phyloP scores from a whole-genome alignment of 2,888 invertebrate genomes.

The Drosophila meridionalis region DNA sequence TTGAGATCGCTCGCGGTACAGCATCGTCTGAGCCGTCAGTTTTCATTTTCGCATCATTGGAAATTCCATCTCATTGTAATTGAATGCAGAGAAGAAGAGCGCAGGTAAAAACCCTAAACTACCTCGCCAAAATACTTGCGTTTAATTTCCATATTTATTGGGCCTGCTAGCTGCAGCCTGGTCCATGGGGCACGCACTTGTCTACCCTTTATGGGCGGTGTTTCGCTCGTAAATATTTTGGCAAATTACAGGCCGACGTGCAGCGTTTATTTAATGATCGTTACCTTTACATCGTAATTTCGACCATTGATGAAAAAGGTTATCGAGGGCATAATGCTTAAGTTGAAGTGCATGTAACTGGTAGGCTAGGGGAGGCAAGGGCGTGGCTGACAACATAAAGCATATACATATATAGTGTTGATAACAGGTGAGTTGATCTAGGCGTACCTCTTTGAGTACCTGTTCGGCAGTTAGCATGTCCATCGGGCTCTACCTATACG shows the following conservation, averaged over 20 bases:
- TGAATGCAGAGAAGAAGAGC: conserved; percentile 14
- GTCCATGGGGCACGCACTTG: conserved; percentile 32
- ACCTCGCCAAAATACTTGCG: conserved; percentile 36
- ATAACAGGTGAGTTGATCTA: not conserved
- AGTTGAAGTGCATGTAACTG: not conserved
- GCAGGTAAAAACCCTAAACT: conserved; percentile 6
- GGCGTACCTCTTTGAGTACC: not conserved
- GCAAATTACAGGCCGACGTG: conserved; percentile 73
- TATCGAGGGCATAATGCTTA: not conserved
- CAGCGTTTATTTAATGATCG: conserved; percentile 55
- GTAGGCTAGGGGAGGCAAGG: not conserved
- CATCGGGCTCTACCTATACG: no score
- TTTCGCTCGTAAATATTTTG: conserved; percentile 74
- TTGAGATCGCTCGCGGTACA: conserved; percentile 39
- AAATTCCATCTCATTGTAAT: conserved; percentile 57
- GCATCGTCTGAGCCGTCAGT: conserved; percentile 19
- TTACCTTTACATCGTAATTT: not conserved
- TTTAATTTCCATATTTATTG: conserved; percentile 70
- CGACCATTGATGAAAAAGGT: not conserved
- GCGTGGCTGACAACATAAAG: no score
- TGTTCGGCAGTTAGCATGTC: not conserved
- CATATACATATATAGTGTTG: not conserved
- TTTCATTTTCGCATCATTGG: conserved; percentile 37
- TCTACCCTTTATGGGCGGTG: conserved; percentile 59
- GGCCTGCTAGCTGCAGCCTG: conserved; percentile 11